Base-by-base conservation (phyloP, 2,797 vertebrate species). In the Sparus aurata region DNA sequence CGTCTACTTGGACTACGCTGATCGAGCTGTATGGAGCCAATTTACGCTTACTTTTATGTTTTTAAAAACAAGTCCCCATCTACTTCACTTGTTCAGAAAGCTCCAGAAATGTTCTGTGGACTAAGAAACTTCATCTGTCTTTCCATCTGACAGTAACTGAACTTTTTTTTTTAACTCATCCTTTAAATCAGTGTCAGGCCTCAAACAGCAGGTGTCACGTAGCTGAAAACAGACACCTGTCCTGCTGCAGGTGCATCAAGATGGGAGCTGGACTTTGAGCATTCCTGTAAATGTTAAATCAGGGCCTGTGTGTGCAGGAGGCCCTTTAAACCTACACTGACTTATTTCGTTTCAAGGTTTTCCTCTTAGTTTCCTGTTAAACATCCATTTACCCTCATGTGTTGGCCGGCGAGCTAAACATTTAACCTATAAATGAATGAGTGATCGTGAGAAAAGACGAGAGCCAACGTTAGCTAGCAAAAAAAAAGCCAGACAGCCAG, bases 221-320 rank as follows among this genome's bases (percentile, higher is more conserved):
- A 34, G 46, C 59, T 63, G 23, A 65, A 65, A 23, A 64, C 65
- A 61, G 41, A 80, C 78, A 64, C 82, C 55, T 58, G 72, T 75
- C 63, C 77, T 65, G 79, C 77, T 84, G 84, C 88, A 89, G 87
- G 87, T 89, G 87, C 81, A 87, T 38, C 57, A 66, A 77, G 55
- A 74, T 69, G 79, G 73, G 64, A 68, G 74, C 34, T 61, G 46
- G 47, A 81, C 16, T 66, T 34, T 23, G 25, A 71, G 72, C 72
- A 22, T 82, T 59, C 82, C 63, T 72, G 77, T 52, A 25, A 80
- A 76, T 82, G 81, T 80, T 61, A 16, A 77, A 5, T 67, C 73
- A 17, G 69, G 80, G 84, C 77, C 85, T 83, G 54, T 25, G 25
- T 41, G 38, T 46, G 15, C 27, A 63, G 4, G 25, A 62, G 60